phyloP scores from a whole-genome alignment of 53 echinoderm and acorn worm species.

The Apostichopus leukothele region DNA sequence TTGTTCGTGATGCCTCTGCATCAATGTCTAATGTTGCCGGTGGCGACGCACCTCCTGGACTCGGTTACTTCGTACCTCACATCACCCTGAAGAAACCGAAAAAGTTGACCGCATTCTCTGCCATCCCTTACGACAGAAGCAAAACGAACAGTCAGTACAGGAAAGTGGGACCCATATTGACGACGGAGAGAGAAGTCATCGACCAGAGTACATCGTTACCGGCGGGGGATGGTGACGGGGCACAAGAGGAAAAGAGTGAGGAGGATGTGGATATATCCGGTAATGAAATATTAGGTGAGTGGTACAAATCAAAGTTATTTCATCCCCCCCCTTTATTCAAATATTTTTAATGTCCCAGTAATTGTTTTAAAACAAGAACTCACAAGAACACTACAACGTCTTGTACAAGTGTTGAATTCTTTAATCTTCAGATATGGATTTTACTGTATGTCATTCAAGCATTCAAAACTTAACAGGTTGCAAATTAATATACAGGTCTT shows the following conservation, averaged over 20 bases:
- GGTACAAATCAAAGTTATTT: no score
- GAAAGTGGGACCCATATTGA: not conserved
- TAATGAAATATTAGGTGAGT: conserved; percentile 9
- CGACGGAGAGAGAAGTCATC: not conserved
- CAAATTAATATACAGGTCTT: no score
- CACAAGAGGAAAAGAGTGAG: not conserved
- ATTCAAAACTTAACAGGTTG: no score
- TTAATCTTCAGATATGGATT: no score
- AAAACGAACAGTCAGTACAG: not conserved
- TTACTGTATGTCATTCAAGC: no score
- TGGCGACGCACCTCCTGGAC: not conserved
- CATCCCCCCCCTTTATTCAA: no score
- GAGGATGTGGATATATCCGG: not conserved
- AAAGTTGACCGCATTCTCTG: conserved; percentile 9
- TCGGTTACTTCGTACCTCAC: conserved; percentile 9
- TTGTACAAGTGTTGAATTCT: no score
- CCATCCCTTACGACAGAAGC: conserved; percentile 30
- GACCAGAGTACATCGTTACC: not conserved
- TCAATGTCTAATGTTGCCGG: not conserved
- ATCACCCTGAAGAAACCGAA: conserved; percentile 5
- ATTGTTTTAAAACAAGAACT: no score
- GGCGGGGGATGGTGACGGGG: not conserved
- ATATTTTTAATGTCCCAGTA: no score
- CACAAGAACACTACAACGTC: no score
- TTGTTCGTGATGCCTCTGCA: not conserved